Percentiles rank a stretch among this genome's conserved stretches.
phyloP scores from a whole-genome alignment of 2,888 invertebrate species.

The Apoda limacodes region DNA sequence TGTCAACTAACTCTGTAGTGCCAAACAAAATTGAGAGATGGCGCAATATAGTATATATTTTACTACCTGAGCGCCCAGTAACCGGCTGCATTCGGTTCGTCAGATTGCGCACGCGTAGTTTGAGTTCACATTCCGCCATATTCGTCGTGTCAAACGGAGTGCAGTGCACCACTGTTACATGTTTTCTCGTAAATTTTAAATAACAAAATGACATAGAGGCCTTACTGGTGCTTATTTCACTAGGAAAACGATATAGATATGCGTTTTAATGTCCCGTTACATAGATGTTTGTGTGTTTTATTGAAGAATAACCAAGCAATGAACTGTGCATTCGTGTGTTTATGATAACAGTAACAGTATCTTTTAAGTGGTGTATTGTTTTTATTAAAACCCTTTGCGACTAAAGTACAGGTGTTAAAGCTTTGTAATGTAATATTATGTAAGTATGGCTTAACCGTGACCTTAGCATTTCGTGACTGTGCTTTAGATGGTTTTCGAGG shows the following conservation, averaged over 20 bases:
- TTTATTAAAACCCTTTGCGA: slow-evolving; percentile 41
- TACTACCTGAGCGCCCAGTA: slow-evolving; percentile 7
- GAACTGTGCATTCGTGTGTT: slow-evolving; percentile 65
- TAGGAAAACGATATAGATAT: slow-evolving; percentile 46
- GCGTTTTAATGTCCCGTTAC: slow-evolving; percentile 44
- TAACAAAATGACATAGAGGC: slow-evolving; percentile 50
- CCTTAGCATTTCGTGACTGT: slow-evolving; percentile 60
- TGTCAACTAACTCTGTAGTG: no score
- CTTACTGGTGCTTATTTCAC: slow-evolving; percentile 44
- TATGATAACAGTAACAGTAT: slow-evolving; percentile 64
- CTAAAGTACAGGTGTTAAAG: slow-evolving; percentile 47
- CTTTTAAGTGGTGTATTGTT: slow-evolving; percentile 57
- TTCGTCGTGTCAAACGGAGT: slow-evolving; percentile 67
- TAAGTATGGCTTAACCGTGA: slow-evolving; percentile 63
- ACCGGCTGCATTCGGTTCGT: slow-evolving; percentile 6
- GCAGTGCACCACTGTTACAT: slow-evolving; percentile 63
- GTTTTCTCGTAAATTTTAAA: slow-evolving; percentile 61
- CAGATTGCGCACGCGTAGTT: slow-evolving; percentile 61
- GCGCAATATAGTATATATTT: no score
- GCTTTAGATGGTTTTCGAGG: slow-evolving; percentile 63
- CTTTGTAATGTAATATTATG: slow-evolving; percentile 53
- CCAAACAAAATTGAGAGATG: no score
- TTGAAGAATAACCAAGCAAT: slow-evolving; percentile 59
- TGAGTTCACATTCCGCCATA: slow-evolving; percentile 63
- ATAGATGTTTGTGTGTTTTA: slow-evolving; percentile 49